A percentile compares a stretch with the other conserved stretches of the same genome.
Conservation (phyloP, 2,888 invertebrate genomes). For the Brachynemurus nebulosus region DNA sequence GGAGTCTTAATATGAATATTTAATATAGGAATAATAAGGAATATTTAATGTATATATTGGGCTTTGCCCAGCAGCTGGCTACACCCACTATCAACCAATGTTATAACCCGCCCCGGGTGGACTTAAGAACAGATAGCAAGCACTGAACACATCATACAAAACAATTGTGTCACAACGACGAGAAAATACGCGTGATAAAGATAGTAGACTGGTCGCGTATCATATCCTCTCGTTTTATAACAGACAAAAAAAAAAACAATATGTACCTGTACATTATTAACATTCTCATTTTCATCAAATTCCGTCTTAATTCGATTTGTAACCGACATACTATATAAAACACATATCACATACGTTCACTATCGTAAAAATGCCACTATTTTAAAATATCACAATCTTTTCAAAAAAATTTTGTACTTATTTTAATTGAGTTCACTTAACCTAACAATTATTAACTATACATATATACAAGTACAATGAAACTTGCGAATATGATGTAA, state of each 20-base stretch:
- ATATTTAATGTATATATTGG: slow-evolving; percentile 7
- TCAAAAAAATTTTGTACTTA: too few relatives aligned
- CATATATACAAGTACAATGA: too few relatives aligned
- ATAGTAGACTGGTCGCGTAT: neutral
- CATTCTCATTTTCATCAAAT: neutral
- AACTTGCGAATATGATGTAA: too few relatives aligned
- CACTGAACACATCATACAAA: too few relatives aligned
- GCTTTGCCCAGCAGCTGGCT: slow-evolving; percentile 15
- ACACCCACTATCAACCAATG: slow-evolving; percentile 25
- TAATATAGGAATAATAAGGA: slow-evolving; percentile 2
- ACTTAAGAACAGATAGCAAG: neutral
- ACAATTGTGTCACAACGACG: too few relatives aligned
- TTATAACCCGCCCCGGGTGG: slow-evolving; percentile 13
- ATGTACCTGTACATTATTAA: neutral
- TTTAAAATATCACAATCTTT: too few relatives aligned
- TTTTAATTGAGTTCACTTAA: too few relatives aligned
- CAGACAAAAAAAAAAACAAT: neutral
- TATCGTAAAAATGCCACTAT: too few relatives aligned
- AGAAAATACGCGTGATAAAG: neutral
- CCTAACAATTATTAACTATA: too few relatives aligned
- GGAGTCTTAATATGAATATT: too few relatives aligned
- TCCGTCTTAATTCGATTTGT: neutral
- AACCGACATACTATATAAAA: neutral
- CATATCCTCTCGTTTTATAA: too few relatives aligned
- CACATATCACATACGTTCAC: too few relatives aligned